Base-by-base conservation (phyloP, 2,113 vertebrate species). In the Pluvialis apricaria region DNA sequence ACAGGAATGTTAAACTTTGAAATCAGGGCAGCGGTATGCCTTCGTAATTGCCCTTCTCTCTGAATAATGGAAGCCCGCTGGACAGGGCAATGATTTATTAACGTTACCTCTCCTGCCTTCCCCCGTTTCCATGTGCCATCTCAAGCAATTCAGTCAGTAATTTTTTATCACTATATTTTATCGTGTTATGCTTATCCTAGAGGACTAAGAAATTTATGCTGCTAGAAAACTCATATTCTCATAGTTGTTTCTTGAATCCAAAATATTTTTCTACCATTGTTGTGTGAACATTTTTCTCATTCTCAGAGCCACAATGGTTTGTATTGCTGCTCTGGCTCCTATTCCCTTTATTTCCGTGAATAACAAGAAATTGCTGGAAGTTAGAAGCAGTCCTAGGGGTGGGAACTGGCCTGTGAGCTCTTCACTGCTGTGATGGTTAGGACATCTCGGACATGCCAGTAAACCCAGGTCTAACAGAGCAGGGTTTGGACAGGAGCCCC, bases 31-130 rank as follows among this genome's bases (percentile, higher is more conserved):
- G 94, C 42, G 68, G 92, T 97, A 96, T 96, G 82, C 95, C 96
- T 97, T 96, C 88, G 76, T 97, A 98, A 98, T 97, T 97, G 94
- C 91, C 86, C 96, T 94, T 92, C 91, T 87, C 95, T 88, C 94
- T 94, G 96, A 98, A 97, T 96, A 97, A 97, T 96, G 96, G 97
- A 97, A 80, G 77, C 82, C 88, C 4, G 2, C 91, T 94, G 96
- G 96, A 97, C 96, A 97, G 97, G 95, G 77, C 95, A 95, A 88
- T 65, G 17, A 97, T 96, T 95, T 97, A 97, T 92, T 94, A 94
- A 82, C 64, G 47, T 96, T 96, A 86, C 86, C 57, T 92, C 73
- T 92, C 88, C 51, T 88, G 82, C 85, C 85, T 93, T 92, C n/a
- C 16, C 38, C n/a, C 7, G 26, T 73, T 44, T 69, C 57, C 20